Conservation (phyloP, 2,888 invertebrate species). For the Heliconius cydno region DNA sequence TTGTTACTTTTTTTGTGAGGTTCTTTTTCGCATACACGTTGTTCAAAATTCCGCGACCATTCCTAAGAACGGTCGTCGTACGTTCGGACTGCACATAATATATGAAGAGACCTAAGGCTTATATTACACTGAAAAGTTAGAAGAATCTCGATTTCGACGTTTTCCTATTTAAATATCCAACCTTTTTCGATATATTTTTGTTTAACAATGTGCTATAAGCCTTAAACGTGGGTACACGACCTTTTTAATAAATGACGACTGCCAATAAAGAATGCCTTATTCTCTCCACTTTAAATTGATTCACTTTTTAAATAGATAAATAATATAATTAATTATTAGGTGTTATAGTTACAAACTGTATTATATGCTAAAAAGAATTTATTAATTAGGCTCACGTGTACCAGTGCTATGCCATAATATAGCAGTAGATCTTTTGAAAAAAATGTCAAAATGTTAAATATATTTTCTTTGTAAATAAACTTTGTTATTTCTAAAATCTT, state of each 20-base stretch:
- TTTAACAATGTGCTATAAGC: conserved; percentile 7
- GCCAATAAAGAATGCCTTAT: not conserved
- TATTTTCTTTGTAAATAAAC: conserved; percentile 8
- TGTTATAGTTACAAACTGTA: not conserved
- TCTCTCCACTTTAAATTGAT: not conserved
- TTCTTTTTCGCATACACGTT: conserved; percentile 80
- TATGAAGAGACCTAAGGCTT: conserved; percentile 23
- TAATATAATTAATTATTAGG: conserved; percentile 12
- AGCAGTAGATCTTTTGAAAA: conserved; percentile 5
- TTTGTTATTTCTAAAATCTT: not conserved
- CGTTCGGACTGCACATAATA: conserved; percentile 32
- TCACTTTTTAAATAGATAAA: conserved; percentile 8
- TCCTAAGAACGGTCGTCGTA: conserved; percentile 11
- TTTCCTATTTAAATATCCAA: not conserved
- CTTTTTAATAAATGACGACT: conserved; percentile 21
- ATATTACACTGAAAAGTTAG: not conserved
- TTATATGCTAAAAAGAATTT: not conserved
- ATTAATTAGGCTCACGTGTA: conserved; percentile 20
- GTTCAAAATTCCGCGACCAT: conserved; percentile 72
- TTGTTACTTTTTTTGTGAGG: conserved; percentile 58
- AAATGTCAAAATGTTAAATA: conserved; percentile 9
- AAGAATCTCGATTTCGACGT: not conserved
- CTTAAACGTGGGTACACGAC: conserved; percentile 8
- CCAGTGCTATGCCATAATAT: not conserved
- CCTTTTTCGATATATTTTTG: not conserved